Percentiles rank a stretch among this genome's conserved stretches.
Conservation (phyloP, 2,888 invertebrate genomes). For the Dynastes maya region DNA sequence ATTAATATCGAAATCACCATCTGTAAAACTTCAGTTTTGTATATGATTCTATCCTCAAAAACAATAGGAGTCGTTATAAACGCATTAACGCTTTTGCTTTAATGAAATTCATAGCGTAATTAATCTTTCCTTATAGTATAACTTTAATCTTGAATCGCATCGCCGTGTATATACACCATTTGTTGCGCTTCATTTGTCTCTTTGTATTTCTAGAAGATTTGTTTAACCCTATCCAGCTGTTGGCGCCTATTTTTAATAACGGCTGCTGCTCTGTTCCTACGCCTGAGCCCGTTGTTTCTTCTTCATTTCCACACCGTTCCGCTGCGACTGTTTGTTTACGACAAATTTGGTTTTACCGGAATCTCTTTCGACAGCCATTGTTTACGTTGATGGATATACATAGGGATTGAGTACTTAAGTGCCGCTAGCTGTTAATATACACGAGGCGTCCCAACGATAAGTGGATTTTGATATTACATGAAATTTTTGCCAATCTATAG, state of each 20-base stretch:
- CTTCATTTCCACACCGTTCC: background rate
- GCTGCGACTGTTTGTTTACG: constrained; percentile 36
- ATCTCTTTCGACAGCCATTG: constrained; percentile 36
- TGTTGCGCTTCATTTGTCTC: constrained; percentile 43
- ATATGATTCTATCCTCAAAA: too few species aligned
- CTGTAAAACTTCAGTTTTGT: too few species aligned
- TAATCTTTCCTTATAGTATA: too few species aligned
- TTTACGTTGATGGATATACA: constrained; percentile 18
- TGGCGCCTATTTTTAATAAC: constrained; percentile 49
- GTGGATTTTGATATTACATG: background rate
- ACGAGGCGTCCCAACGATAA: too few species aligned
- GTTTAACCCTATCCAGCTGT: constrained; percentile 48
- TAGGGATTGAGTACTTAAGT: too few species aligned
- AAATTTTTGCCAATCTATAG: too few species aligned
- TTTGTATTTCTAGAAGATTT: constrained; percentile 47
- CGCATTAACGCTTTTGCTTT: too few species aligned
- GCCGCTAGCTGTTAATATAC: background rate
- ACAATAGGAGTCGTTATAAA: too few species aligned
- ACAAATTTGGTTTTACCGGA: constrained; percentile 45
- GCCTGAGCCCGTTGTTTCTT: background rate
- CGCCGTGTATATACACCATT: constrained; percentile 29
- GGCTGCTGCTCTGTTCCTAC: background rate
- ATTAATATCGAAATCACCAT: too few species aligned
- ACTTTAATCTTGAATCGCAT: background rate
- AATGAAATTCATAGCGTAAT: too few species aligned